Percentiles rank a stretch among this genome's conserved stretches.
Evolutionary conservation across 1,140 invertebrate species (phyloP).

Genomic region (Drosophila setifemur): DNA sequence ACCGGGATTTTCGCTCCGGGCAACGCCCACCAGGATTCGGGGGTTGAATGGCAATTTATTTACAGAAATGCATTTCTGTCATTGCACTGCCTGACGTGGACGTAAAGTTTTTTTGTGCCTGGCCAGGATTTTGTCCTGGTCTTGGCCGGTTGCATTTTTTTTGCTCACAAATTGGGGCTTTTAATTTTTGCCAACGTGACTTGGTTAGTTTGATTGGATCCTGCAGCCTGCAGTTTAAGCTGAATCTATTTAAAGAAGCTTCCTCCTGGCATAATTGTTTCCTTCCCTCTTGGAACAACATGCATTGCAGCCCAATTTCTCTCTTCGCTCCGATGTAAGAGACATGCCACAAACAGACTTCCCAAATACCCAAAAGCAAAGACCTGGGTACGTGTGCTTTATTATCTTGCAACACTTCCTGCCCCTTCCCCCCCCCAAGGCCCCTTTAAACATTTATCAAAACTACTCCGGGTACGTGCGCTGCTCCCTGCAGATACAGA

Average conservation of each 20-base stretch:
- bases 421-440: constrained; percentile 1
- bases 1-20: constrained; percentile 25
- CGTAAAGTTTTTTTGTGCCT: constrained; percentile 6
- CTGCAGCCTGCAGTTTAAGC: neutral
- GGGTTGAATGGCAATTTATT: constrained; percentile 51
- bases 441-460: constrained; percentile 31
- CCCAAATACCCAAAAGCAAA: constrained; percentile 22
- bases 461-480: constrained; percentile 38
- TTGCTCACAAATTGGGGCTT: neutral
- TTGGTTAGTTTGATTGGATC: neutral
- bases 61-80: constrained; percentile 58
- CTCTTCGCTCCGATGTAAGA: too few species aligned
- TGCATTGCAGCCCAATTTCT: too few species aligned
- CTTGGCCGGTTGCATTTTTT: too few species aligned
- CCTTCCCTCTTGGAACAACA: too few species aligned
- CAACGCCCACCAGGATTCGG: constrained; percentile 60
- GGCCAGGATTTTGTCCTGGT: too few species aligned
- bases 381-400: constrained; percentile 62
- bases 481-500: constrained; percentile 22
- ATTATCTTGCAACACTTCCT: constrained; percentile 50
- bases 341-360: constrained; percentile 19
- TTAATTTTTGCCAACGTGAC: neutral
- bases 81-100: constrained; percentile 31
- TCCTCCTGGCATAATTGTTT: neutral
- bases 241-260: neutral